A percentile compares a stretch with the other conserved stretches of the same genome.
Evolutionary conservation across 2,797 vertebrate species (phyloP).

Genomic region (Florisuga fusca): DNA sequence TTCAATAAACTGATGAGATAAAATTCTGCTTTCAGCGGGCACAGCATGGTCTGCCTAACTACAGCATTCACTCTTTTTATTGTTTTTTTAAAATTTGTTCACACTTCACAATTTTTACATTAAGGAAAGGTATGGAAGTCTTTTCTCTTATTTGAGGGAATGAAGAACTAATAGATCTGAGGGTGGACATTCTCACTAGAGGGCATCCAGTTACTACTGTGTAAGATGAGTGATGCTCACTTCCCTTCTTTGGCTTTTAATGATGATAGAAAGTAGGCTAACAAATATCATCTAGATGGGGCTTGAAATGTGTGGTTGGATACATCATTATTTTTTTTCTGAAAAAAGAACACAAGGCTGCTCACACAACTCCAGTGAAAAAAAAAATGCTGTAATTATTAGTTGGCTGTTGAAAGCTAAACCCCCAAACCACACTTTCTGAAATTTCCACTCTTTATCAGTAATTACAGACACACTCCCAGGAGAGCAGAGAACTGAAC

Average conservation of each 20-base stretch:
- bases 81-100: too few species aligned
- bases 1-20: background rate
- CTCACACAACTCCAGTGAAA: background rate
- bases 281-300: background rate
- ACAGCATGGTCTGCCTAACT: background rate
- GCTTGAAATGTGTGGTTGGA: background rate
- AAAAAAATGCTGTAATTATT: conserved; percentile 31
- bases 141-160: background rate
- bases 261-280: background rate
- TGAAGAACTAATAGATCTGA: background rate
- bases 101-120: background rate
- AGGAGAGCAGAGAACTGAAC: background rate
- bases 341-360: background rate
- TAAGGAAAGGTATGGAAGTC: background rate
- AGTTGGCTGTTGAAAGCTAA: conserved; percentile 47
- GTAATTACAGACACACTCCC: background rate
- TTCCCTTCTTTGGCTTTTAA: conserved; percentile 27
- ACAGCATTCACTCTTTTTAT: background rate
- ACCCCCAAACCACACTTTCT: conserved; percentile 66
- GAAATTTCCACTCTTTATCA: conserved; percentile 58
- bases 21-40: background rate
- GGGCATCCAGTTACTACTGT: conserved; percentile 52
- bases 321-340: background rate
- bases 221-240: background rate
- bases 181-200: conserved; percentile 38